Evolutionary conservation across 2,888 invertebrate species (phyloP).

Genomic region (Nycteola revayana): DNA sequence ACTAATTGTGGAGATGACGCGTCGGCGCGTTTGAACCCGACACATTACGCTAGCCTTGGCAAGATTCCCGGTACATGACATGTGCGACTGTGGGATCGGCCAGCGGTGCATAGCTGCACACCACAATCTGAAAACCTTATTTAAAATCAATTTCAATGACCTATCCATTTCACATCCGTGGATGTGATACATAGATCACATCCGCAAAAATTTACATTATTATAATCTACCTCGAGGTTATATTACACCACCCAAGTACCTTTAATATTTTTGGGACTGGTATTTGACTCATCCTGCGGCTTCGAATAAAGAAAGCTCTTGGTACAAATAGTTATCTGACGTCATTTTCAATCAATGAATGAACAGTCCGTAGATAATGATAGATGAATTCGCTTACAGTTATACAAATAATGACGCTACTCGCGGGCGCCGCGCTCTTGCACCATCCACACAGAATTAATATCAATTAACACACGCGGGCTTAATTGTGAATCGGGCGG

Average conservation of each 20-base stretch:
- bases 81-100: slow-evolving; percentile 24
- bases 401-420: slow-evolving; percentile 22
- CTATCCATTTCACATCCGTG: too few species aligned
- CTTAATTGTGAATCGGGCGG: slow-evolving; percentile 79
- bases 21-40: slow-evolving; percentile 67
- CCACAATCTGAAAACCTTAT: slow-evolving; percentile 14
- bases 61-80: slow-evolving; percentile 60
- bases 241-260: too few species aligned
- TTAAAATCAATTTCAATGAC: too few species aligned
- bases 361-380: slow-evolving; percentile 20
- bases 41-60: slow-evolving; percentile 66
- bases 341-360: slow-evolving; percentile 24
- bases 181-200: too few species aligned
- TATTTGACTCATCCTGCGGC: too few species aligned
- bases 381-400: slow-evolving; percentile 17
- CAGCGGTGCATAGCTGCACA: too few species aligned
- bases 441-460: slow-evolving; percentile 72
- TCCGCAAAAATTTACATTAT: too few species aligned
- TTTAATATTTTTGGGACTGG: too few species aligned
- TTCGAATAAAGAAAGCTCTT: too few species aligned
- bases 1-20: slow-evolving; percentile 67
- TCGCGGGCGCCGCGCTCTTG: slow-evolving; percentile 34
- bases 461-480: slow-evolving; percentile 81
- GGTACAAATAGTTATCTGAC: slow-evolving; percentile 12
- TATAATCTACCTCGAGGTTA: too few species aligned